phyloP scores from a whole-genome alignment of 2,797 vertebrate species.

The Rallus crepitans region DNA sequence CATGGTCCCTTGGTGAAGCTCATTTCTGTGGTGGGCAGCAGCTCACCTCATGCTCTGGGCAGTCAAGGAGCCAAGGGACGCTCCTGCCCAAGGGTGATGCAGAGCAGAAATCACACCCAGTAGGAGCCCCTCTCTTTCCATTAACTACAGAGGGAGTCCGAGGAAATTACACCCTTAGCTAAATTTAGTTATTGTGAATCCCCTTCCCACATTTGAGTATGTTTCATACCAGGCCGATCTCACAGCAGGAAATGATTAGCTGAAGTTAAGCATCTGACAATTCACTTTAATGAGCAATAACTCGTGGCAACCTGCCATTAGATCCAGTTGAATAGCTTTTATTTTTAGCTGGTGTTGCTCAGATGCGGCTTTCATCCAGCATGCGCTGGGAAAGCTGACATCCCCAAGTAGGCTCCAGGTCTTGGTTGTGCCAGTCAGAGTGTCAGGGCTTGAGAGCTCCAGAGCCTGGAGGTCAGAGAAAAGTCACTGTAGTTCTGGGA shows the following conservation, averaged over 20 bases:
- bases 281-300: constrained; percentile 72
- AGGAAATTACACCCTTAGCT: constrained; percentile 53
- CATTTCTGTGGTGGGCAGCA: neutral
- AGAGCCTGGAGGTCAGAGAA: constrained; percentile 52
- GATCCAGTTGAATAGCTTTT: constrained; percentile 58
- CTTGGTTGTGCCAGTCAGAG: constrained; percentile 37
- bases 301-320: constrained; percentile 61
- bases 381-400: constrained; percentile 53
- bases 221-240: constrained; percentile 24
- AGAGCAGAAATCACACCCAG: neutral
- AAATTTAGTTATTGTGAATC: constrained; percentile 61
- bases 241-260: constrained; percentile 67
- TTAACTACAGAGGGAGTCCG: constrained; percentile 60
- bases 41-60: neutral
- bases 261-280: constrained; percentile 68
- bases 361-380: constrained; percentile 46
- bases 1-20: neutral
- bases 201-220: constrained; percentile 55
- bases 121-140: constrained; percentile 43
- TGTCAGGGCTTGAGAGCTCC: constrained; percentile 37
- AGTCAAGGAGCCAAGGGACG: neutral
- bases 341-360: constrained; percentile 71
- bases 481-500: constrained; percentile 66
- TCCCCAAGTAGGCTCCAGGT: constrained; percentile 57
- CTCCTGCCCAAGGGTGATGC: neutral